Evolutionary conservation across 1,140 invertebrate species (phyloP).

Genomic region (Laupala kohalensis): DNA sequence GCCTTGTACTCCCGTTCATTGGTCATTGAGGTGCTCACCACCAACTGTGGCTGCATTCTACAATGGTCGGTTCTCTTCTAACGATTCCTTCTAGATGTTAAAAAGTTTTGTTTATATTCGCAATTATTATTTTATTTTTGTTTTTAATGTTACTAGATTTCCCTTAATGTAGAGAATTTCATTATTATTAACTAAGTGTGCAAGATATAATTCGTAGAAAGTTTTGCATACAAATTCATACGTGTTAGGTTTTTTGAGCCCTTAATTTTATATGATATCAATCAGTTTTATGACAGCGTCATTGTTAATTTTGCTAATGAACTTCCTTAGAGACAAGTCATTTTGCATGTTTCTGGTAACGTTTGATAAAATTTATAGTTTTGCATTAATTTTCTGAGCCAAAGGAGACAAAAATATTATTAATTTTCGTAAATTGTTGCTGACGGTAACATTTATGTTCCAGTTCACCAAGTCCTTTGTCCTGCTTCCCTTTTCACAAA

Average conservation of each 20-base stretch:
- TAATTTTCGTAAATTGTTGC: neutral
- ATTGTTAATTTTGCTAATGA: neutral
- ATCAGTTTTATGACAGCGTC: neutral
- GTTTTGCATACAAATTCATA: too few species aligned
- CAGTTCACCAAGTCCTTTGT: neutral
- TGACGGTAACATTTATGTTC: neutral
- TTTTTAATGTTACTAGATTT: neutral
- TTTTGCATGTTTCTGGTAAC: constrained; percentile 1
- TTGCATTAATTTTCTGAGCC: neutral
- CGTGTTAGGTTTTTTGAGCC: too few species aligned
- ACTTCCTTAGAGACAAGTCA: neutral
- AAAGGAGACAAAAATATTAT: neutral
- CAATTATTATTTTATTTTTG: neutral
- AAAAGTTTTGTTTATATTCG: neutral
- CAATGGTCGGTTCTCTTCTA: neutral
- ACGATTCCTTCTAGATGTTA: neutral
- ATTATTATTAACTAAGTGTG: neutral
- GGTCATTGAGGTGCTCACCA: neutral
- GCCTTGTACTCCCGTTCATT: neutral
- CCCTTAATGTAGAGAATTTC: neutral
- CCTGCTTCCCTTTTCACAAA: constrained; percentile 1
- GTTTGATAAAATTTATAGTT: neutral
- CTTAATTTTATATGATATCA: neutral
- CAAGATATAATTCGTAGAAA: too few species aligned
- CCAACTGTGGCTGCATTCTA: neutral